Conservation (phyloP, 2,888 invertebrate species). For the Seira ritae region DNA sequence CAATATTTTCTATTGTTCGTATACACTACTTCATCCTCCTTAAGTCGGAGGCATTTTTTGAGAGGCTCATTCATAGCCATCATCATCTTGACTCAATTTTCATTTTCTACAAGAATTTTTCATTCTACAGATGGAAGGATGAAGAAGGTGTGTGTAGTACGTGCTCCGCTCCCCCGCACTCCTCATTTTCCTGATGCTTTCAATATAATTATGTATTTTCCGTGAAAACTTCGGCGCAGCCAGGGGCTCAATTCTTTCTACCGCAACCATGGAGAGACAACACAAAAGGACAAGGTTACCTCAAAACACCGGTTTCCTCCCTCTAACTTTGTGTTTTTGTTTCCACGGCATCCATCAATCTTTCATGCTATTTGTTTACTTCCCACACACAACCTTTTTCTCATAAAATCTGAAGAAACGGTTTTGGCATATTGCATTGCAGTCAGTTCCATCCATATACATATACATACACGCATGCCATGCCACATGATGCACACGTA, state of each 20-base stretch:
- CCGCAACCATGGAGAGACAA: constrained; percentile 28
- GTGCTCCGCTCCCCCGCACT: neutral
- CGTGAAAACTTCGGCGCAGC: neutral
- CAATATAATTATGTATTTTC: neutral
- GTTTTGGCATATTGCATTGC: neutral
- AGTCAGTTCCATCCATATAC: neutral
- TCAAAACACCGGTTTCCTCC: constrained; percentile 5
- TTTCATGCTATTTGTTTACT: constrained; percentile 7
- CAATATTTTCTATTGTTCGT: no score
- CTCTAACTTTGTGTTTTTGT: neutral
- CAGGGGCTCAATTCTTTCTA: no score
- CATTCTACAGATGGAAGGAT: neutral
- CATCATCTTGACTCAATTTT: constrained; percentile 21
- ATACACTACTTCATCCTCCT: no score
- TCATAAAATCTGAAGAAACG: neutral
- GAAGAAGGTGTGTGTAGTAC: neutral
- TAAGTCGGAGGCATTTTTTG: no score
- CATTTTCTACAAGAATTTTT: constrained; percentile 23
- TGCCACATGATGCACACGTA: neutral
- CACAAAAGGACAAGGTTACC: constrained; percentile 39
- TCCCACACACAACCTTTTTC: neutral
- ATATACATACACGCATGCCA: neutral
- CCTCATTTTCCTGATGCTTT: neutral
- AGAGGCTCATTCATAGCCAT: neutral
- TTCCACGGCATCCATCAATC: constrained; percentile 7